Conservation (phyloP, 2,888 invertebrate species). For the Leptogaster cylindrica region DNA sequence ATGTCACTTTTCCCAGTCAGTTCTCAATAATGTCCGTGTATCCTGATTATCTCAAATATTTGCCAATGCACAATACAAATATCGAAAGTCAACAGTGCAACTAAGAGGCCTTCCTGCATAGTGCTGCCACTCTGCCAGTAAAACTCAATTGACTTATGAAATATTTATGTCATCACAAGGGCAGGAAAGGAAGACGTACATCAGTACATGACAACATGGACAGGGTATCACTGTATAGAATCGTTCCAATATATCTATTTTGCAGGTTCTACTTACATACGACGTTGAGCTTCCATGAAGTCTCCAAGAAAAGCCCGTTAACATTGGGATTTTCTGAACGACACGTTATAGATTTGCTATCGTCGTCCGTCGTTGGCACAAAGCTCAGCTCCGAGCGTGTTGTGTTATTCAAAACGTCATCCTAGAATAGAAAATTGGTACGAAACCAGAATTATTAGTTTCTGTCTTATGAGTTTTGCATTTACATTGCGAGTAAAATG, state of each 20-base stretch:
- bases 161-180: neutral
- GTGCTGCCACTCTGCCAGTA: too few relatives aligned
- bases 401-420: constrained; percentile 79
- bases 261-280: constrained; percentile 80
- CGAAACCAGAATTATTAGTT: constrained; percentile 4
- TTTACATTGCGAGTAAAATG: too few relatives aligned
- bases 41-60: too few relatives aligned
- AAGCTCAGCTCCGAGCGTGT: constrained; percentile 87
- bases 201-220: neutral
- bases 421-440: constrained; percentile 62
- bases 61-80: too few relatives aligned
- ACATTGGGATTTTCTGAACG: constrained; percentile 91
- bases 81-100: too few relatives aligned
- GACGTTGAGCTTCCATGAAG: constrained; percentile 86
- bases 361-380: constrained; percentile 87
- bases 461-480: neutral
- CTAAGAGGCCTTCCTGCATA: too few relatives aligned
- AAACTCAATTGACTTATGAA: neutral
- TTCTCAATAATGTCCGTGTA: too few relatives aligned
- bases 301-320: constrained; percentile 80
- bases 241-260: neutral
- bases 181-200: neutral
- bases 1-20: too few relatives aligned
- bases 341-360: constrained; percentile 87
- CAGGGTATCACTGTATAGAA: neutral